Base-by-base conservation (phyloP, 2,888 invertebrate genomes). In the Flabesymbios commensalis region DNA sequence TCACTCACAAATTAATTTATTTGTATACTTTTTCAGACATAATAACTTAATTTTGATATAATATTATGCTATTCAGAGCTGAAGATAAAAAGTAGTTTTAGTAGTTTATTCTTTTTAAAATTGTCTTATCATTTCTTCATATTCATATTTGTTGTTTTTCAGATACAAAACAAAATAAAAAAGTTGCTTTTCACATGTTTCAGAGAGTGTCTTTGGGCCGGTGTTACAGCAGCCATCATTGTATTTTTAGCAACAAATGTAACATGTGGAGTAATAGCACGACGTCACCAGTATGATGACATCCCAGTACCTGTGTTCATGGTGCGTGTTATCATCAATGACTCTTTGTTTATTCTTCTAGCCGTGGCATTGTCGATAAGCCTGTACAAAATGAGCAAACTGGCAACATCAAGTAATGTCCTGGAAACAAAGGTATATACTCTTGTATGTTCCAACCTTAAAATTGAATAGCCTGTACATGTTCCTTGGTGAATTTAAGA, bases 341-440 rank as follows among this genome's bases (percentile, higher is more conserved):
- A 80, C 55, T 63, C 74, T 0, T 71, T 81, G 42, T 81, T 81
- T 57, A 63, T 81, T 24, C 65, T 77, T 7, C 69, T 72, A 51
- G 78, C 75, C 31, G 68, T 76, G 48, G 57, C 72, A 0, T 69
- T 81, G 45, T 74, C 79, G 19, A 57, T 75, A 42, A 77, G 75
- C 65, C 76, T 81, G 33, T 78, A 73, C 68, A 75, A 73, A 54
- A 74, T 81, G 73, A 71, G 77, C n/a, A 77, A 74, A 54, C 71
- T 78, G 71, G 67, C 80, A 3, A 71, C 80, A 1, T 72, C 77
- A 3, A 75, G 72, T 49, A 68, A 76, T n/a, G 76, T 79, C 4
- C 69, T 80, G 36, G 79, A 80, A 71, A 77, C 79, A 31, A 79
- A 77, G 77, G 81, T 81, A 63, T 26, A 33, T 29, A 45, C 59